A percentile compares a stretch with the other conserved stretches of the same genome.
Evolutionary conservation across 2,113 vertebrate genomes (phyloP).

Genomic region (Lagopus muta): DNA sequence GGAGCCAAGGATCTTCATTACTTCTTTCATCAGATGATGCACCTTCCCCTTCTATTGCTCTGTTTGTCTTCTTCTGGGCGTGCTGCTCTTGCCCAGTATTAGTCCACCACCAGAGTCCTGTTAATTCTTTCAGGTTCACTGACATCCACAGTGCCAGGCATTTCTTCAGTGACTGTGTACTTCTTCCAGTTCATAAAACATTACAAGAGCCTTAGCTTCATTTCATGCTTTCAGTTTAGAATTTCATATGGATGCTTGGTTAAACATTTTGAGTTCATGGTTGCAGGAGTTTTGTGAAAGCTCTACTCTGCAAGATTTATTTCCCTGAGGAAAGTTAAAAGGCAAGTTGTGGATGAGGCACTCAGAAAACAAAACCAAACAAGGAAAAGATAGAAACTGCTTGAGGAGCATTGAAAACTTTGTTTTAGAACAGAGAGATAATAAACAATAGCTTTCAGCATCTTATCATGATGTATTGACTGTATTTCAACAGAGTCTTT

Average conservation of each 20-base stretch:
- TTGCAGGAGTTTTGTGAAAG: neutral
- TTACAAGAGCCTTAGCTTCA: neutral
- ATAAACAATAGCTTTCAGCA: slow-evolving; percentile 41
- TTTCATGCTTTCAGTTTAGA: neutral
- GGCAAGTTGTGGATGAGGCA: neutral
- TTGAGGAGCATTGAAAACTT: neutral
- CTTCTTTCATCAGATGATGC: neutral
- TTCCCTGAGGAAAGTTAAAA: slow-evolving; percentile 10
- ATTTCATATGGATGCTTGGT: neutral
- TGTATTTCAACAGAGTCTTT: slow-evolving; percentile 8
- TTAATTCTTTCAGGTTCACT: neutral
- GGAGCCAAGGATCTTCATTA: neutral
- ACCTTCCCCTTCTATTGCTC: neutral
- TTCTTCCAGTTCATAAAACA: neutral
- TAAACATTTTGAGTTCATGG: neutral
- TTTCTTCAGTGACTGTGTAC: neutral
- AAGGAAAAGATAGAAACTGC: neutral
- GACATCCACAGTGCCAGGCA: neutral
- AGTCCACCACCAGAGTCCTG: neutral
- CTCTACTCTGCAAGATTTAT: neutral
- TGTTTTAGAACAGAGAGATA: slow-evolving; percentile 30
- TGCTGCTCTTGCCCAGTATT: neutral
- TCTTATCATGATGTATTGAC: slow-evolving; percentile 9
- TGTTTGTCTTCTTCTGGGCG: neutral
- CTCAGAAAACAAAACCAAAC: slow-evolving; percentile 43